Conservation (phyloP, 2,888 invertebrate genomes). For the Stramonita haemastoma region DNA sequence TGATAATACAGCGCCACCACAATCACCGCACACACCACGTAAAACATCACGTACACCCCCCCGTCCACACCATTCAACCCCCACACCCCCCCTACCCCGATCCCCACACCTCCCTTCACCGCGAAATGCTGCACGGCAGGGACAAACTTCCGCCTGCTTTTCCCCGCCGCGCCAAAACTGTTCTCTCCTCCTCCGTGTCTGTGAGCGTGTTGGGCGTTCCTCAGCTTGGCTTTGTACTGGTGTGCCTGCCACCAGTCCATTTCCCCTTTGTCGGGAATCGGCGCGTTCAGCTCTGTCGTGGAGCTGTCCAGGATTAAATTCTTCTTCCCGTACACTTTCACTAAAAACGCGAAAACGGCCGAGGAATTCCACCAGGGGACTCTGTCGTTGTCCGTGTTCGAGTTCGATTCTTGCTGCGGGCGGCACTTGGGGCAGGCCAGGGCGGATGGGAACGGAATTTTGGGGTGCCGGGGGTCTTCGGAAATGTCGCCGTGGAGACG, state of each 20-base stretch:
- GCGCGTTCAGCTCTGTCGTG: no score
- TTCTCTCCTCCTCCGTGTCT: slow-evolving; percentile 47
- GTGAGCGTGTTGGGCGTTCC: slow-evolving; percentile 57
- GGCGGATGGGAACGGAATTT: slow-evolving; percentile 90
- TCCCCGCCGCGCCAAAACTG: neutral
- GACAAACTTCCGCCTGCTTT: neutral
- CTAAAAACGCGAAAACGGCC: slow-evolving; percentile 61
- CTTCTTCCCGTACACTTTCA: slow-evolving; percentile 60
- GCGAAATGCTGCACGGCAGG: neutral
- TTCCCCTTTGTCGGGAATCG: slow-evolving; percentile 19
- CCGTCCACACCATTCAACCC: slow-evolving; percentile 69
- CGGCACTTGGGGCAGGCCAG: slow-evolving; percentile 82
- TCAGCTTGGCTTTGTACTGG: slow-evolving; percentile 61
- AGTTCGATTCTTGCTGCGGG: neutral
- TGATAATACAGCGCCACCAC: slow-evolving; percentile 71
- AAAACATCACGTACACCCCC: slow-evolving; percentile 72
- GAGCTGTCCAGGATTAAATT: slow-evolving; percentile 50
- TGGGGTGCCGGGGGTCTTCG: slow-evolving; percentile 93
- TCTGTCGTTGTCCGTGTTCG: no score
- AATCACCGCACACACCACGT: slow-evolving; percentile 65
- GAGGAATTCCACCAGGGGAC: slow-evolving; percentile 54
- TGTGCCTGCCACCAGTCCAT: slow-evolving; percentile 70
- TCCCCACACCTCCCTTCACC: neutral
- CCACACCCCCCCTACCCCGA: neutral
- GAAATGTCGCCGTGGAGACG: slow-evolving; percentile 89